A percentile compares a stretch with the other conserved stretches of the same genome.
Evolutionary conservation across 2,113 vertebrate genomes (phyloP).

Genomic region (Takifugu flavidus): DNA sequence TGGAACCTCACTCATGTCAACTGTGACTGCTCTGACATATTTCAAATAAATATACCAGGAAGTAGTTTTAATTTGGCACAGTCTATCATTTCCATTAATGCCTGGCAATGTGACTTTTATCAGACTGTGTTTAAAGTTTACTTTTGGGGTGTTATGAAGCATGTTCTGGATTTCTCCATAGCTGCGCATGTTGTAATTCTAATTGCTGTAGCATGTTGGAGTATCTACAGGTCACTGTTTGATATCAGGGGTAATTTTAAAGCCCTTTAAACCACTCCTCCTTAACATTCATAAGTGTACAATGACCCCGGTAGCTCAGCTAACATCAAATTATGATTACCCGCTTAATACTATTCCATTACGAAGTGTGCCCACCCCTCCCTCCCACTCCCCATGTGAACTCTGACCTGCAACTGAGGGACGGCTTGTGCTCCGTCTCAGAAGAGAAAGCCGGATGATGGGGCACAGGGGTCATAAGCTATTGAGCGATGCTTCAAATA

Average conservation of each 20-base stretch:
- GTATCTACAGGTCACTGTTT: conserved; percentile 51
- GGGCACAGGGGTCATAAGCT: conserved; percentile 65
- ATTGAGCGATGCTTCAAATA: conserved; percentile 67
- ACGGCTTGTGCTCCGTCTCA: conserved; percentile 52
- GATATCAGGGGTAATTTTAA: conserved; percentile 69
- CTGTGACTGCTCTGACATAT: conserved; percentile 19
- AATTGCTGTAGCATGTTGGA: conserved; percentile 43
- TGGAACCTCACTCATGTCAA: conserved; percentile 51
- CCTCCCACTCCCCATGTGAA: conserved; percentile 48
- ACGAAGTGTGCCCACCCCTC: conserved; percentile 38
- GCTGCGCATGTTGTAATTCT: conserved; percentile 48
- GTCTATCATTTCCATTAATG: conserved; percentile 4
- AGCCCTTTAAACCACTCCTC: conserved; percentile 51
- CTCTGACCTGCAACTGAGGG: conserved; percentile 66
- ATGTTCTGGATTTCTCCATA: conserved; percentile 25
- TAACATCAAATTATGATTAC: conserved; percentile 58
- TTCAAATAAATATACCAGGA: conserved; percentile 7
- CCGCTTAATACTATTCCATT: conserved; percentile 52
- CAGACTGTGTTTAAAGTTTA: background rate
- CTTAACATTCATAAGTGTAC: conserved; percentile 69
- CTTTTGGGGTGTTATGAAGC: background rate
- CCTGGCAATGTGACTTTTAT: background rate
- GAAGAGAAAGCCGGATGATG: conserved; percentile 52
- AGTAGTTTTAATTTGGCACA: background rate
- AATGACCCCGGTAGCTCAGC: conserved; percentile 63